Conservation (phyloP, 2,888 invertebrate genomes). For the Clepsis dumicolana region DNA sequence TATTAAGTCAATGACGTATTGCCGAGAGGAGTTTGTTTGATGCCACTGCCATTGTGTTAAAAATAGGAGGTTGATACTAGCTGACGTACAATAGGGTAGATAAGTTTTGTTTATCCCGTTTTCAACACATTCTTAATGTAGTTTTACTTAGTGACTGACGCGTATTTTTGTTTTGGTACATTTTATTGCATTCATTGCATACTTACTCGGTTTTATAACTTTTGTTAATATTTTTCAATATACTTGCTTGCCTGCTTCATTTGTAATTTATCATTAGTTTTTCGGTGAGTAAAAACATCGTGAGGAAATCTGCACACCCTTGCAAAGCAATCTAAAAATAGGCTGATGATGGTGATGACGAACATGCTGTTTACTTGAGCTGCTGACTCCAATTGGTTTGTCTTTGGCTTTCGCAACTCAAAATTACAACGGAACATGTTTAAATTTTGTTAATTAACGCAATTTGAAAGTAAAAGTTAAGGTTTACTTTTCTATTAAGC, state of each 20-base stretch:
- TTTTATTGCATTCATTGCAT: too few species aligned
- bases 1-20: background rate
- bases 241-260: too few species aligned
- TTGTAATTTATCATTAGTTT: too few species aligned
- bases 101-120: background rate
- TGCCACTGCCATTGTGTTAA: background rate
- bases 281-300: too few species aligned
- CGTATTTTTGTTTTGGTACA: too few species aligned
- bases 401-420: conserved; percentile 13
- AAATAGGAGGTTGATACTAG: background rate
- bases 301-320: too few species aligned
- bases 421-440: conserved; percentile 17
- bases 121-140: too few species aligned
- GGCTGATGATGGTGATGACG: too few species aligned
- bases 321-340: too few species aligned
- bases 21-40: background rate
- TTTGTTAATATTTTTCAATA: background rate
- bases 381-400: conserved; percentile 3
- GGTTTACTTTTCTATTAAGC: conserved; percentile 8
- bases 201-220: background rate
- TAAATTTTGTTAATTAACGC: conserved; percentile 12
- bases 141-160: too few species aligned
- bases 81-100: background rate
- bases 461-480: background rate
- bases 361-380: background rate